These are phyloP conservation scores for Drosophila merina DNA, from an alignment of 2,888 invertebrate genomes.

Conservation along the genomic window DNA sequence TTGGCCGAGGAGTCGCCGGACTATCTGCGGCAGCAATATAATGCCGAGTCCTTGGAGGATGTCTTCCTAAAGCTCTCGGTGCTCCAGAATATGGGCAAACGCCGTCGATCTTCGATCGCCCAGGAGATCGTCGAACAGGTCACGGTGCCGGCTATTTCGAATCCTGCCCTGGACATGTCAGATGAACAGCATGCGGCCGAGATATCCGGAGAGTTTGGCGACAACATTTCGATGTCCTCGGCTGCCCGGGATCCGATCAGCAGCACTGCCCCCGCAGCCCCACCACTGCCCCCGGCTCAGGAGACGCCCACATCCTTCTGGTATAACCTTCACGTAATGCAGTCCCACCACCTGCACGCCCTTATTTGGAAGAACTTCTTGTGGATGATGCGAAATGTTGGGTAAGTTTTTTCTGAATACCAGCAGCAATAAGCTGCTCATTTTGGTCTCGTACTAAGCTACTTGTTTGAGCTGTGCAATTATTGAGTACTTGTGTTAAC, in stretches of 20 bases:
- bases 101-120: constrained; percentile 91
- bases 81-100: constrained; percentile 91
- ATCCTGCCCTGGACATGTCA: constrained; percentile 88
- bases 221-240: constrained; percentile 92
- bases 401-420: constrained; percentile 85
- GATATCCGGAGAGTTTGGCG: constrained; percentile 94
- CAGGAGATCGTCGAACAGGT: constrained; percentile 90
- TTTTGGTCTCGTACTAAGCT: background rate
- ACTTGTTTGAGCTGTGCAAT: background rate
- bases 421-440: background rate
- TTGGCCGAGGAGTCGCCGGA: constrained; percentile 92
- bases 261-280: constrained; percentile 85
- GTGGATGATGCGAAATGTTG: constrained; percentile 93
- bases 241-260: constrained; percentile 88
- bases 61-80: constrained; percentile 93
- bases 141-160: constrained; percentile 87
- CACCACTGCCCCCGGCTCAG: constrained; percentile 89
- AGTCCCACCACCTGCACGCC: constrained; percentile 90
- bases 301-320: constrained; percentile 85
- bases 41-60: constrained; percentile 90
- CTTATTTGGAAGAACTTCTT: constrained; percentile 94
- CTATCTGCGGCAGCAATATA: constrained; percentile 89
- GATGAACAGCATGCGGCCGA: constrained; percentile 88
- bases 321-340: constrained; percentile 88
- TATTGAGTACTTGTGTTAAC: background rate